Evolutionary conservation across 2,113 vertebrate genomes (phyloP), one percentile per base, ranked within the genome.

Genomic region (Xenus cinereus): DNA sequence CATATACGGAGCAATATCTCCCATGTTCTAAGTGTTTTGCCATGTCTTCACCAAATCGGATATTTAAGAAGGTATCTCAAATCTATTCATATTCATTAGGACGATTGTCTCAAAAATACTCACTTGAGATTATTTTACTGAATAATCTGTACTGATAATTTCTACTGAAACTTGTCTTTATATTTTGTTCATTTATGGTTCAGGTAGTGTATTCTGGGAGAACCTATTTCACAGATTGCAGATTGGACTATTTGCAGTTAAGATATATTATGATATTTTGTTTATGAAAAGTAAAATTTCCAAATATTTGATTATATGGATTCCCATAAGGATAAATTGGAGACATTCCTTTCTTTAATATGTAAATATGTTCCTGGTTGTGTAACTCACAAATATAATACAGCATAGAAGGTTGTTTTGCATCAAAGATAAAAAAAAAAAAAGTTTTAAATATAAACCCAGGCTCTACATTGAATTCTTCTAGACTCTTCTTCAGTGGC

Each of bases 1-100:
- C 8, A 15, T 11, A 24, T 10, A 26, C 0, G 0, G 8, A 72
- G 3, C 20, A 32, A 5, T 7, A 10, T 46, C 59, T 48, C 12
- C 18, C 12, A 5, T 22, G 7, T 27, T 26, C 23, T 24, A 22
- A 32, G 48, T 54, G 17, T 33, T 85, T 76, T 88, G 13, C 17
- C 12, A 4, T 32, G 37, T 13, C 43, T 75, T 77, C 24, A 46
- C 24, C 28, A 39, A n/a, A n/a, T 59, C 51, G 32, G 12, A 21
- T 43, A 66, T 57, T 51, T 11, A 48, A 62, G 54, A 60, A 73
- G 7, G 11, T 54, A 45, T 67, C 16, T 35, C 9, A 54, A 62
- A 57, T 57, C 21, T 22, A 7, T 35, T 37, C 1, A 0, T 19
- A 39, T 6, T 32, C 57, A 77, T 20, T 62, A 74, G n/a, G 13